Percentiles rank a stretch among this genome's conserved stretches.
Conservation (phyloP, 2,888 invertebrate species). For the Himalopsyche tibetana region DNA sequence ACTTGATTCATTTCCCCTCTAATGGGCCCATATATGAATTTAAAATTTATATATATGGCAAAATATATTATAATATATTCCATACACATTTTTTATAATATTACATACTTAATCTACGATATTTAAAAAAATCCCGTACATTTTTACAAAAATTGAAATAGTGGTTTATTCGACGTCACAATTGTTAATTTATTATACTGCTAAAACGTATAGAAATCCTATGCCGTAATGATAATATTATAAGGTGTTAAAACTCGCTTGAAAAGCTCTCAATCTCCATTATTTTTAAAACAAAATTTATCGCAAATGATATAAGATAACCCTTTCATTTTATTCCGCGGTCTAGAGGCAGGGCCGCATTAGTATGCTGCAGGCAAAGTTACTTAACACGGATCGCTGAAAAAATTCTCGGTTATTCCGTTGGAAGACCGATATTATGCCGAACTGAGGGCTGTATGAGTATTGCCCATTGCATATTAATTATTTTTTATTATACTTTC, state of each 20-base stretch:
- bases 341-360: slow-evolving; percentile 43
- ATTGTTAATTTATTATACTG: neutral
- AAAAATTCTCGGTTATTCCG: slow-evolving; percentile 51
- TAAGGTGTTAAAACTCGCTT: neutral
- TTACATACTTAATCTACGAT: too few relatives aligned
- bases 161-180: neutral
- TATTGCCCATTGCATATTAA: slow-evolving; percentile 35
- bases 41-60: too few relatives aligned
- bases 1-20: too few relatives aligned
- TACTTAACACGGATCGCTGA: slow-evolving; percentile 60
- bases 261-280: slow-evolving; percentile 27
- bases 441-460: slow-evolving; percentile 34
- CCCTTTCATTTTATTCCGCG: slow-evolving; percentile 36
- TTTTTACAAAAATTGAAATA: too few relatives aligned
- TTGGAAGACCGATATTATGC: slow-evolving; percentile 11
- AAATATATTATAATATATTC: too few relatives aligned
- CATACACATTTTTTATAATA: too few relatives aligned
- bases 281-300: slow-evolving; percentile 45
- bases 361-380: slow-evolving; percentile 60
- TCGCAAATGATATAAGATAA: slow-evolving; percentile 43
- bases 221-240: slow-evolving; percentile 20
- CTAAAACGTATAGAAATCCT: neutral
- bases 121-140: too few relatives aligned
- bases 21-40: too few relatives aligned
- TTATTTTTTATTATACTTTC: slow-evolving; percentile 24